Percentiles rank a stretch among this genome's conserved stretches.
These are phyloP conservation scores for Cyclophora punctaria DNA, from an alignment of 2,888 invertebrate genomes.

Conservation along the genomic window DNA sequence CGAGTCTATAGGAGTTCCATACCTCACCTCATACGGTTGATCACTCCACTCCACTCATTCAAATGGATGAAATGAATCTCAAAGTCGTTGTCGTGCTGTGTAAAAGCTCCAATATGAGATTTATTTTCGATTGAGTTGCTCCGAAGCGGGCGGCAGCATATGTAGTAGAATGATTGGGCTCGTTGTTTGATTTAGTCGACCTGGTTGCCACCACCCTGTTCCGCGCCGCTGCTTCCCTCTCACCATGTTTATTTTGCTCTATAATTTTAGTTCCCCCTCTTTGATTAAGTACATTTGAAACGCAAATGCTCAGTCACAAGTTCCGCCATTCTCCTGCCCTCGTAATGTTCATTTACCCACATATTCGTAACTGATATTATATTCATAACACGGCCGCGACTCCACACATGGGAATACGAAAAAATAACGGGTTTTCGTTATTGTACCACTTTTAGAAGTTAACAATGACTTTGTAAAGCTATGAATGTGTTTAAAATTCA, in stretches of 20 bases:
- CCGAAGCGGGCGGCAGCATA: constrained; percentile 21
- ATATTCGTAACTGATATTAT: constrained; percentile 7
- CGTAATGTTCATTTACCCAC: constrained; percentile 16
- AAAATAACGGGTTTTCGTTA: constrained; percentile 2
- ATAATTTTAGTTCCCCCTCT: constrained; percentile 24
- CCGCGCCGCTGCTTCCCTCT: constrained; percentile 29
- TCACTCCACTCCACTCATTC: not conserved
- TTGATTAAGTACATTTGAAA: constrained; percentile 18
- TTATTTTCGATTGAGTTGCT: constrained; percentile 32
- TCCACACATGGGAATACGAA: constrained; percentile 1
- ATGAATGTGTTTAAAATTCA: not conserved
- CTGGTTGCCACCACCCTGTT: constrained; percentile 40
- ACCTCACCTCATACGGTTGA: too few species aligned
- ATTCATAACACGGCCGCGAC: constrained; percentile 6
- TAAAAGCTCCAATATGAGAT: constrained; percentile 15
- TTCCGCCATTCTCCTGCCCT: constrained; percentile 9
- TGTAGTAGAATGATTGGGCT: constrained; percentile 41
- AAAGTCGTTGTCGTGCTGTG: not conserved
- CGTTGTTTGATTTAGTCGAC: constrained; percentile 61
- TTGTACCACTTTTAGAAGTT: constrained; percentile 3
- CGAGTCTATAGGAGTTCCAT: too few species aligned
- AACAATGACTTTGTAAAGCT: not conserved
- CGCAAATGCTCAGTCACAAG: constrained; percentile 16
- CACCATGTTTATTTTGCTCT: constrained; percentile 23
- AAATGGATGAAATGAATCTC: not conserved